A percentile compares a stretch with the other conserved stretches of the same genome.
Evolutionary conservation across 2,113 vertebrate genomes (phyloP).

Genomic region (Chionis minor): DNA sequence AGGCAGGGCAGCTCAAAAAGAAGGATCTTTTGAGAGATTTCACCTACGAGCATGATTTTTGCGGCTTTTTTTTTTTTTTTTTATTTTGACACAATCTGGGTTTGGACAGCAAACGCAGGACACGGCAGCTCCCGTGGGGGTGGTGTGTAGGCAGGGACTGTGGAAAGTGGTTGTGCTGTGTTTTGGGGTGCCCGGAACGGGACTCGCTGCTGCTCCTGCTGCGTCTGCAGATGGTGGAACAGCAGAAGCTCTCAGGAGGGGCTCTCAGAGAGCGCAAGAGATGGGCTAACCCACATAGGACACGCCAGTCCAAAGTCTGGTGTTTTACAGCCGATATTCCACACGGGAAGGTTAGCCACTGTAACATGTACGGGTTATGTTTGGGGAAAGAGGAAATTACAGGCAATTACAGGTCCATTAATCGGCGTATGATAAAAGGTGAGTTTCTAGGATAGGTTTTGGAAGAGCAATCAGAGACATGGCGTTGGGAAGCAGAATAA

Average conservation of each 20-base stretch:
- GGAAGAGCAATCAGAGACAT: not conserved
- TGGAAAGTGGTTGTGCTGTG: not conserved
- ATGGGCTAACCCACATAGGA: not conserved
- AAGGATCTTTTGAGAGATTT: not conserved
- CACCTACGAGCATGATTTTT: not conserved
- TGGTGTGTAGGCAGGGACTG: not conserved
- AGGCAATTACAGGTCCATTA: not conserved
- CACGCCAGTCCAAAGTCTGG: not conserved
- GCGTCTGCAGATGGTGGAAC: not conserved
- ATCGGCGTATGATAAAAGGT: not conserved
- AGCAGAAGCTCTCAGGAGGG: not conserved
- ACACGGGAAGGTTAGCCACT: not conserved
- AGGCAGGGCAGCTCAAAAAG: not conserved
- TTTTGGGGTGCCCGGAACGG: not conserved
- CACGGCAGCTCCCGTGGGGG: not conserved
- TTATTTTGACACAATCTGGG: not conserved
- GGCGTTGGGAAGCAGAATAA: not conserved
- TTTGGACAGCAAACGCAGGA: not conserved
- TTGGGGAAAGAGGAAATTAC: not conserved
- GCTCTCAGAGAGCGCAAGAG: rapidly evolving
- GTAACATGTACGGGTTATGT: not conserved
- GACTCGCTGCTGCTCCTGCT: not conserved
- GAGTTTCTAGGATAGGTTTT: not conserved
- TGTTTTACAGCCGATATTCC: not conserved
- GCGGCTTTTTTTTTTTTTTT: not conserved